Conservation (phyloP, 2,888 invertebrate genomes). For the Rhopalosiphum nymphaeae region DNA sequence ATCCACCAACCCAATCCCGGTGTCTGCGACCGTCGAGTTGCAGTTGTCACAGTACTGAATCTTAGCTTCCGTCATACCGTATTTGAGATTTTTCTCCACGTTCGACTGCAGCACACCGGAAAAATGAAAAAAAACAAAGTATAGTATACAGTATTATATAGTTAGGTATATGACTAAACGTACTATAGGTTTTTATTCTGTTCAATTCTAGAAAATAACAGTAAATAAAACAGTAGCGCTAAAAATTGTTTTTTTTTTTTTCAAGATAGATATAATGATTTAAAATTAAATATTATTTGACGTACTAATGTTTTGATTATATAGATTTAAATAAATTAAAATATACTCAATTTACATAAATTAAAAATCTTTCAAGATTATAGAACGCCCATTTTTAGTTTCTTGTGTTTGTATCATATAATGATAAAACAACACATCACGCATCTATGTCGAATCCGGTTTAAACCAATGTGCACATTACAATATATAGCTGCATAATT, state of each 20-base stretch:
- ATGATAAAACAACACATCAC: background rate
- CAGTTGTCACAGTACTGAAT: constrained; percentile 42
- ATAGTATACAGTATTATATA: too few species aligned
- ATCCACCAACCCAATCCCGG: background rate
- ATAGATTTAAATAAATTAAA: background rate
- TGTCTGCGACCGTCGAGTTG: background rate
- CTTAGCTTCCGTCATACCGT: constrained; percentile 44
- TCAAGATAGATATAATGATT: background rate
- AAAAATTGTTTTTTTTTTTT: background rate
- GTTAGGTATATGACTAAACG: background rate
- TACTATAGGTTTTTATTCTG: background rate
- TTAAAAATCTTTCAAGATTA: background rate
- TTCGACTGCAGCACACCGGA: background rate
- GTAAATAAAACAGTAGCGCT: background rate
- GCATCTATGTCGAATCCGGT: background rate
- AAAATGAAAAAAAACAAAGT: background rate
- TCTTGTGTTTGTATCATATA: too few species aligned
- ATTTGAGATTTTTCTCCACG: constrained; percentile 39
- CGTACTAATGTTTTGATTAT: background rate
- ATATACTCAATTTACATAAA: background rate
- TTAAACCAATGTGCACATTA: background rate
- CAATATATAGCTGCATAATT: background rate
- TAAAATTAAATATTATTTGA: background rate
- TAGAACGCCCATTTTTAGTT: background rate
- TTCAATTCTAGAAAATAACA: background rate